Conservation (phyloP, 2,888 invertebrate species). For the Erebia epiphron region DNA sequence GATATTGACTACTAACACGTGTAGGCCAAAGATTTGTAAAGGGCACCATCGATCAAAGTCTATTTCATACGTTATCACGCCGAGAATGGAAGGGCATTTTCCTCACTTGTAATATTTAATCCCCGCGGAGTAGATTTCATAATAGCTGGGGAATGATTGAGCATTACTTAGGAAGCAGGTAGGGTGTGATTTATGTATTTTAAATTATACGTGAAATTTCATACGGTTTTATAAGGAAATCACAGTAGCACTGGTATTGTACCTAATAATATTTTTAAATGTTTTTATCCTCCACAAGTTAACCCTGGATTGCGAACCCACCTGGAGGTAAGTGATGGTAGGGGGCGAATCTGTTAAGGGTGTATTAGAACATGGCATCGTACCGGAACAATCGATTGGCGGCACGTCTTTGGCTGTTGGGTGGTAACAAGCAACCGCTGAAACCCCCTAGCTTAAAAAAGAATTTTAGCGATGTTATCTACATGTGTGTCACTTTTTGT, state of each 20-base stretch:
- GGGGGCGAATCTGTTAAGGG: no score
- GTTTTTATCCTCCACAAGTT: no score
- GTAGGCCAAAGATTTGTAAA: conserved; percentile 30
- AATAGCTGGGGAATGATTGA: conserved; percentile 59
- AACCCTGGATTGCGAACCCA: no score
- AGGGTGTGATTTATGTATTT: conserved; percentile 44
- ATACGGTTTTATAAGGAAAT: neutral
- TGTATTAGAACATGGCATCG: no score
- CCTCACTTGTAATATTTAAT: conserved; percentile 57
- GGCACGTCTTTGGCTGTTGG: no score
- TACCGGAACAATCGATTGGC: no score
- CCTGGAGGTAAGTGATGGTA: no score
- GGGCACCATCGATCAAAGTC: conserved; percentile 61
- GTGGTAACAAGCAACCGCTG: no score
- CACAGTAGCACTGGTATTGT: neutral
- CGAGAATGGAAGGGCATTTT: conserved; percentile 43
- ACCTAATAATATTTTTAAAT: no score
- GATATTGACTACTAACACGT: conserved; percentile 33
- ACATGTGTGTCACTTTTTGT: no score
- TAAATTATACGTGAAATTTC: conserved; percentile 32
- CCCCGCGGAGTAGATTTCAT: conserved; percentile 55
- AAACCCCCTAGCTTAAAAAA: no score
- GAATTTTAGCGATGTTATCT: no score
- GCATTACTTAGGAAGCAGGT: conserved; percentile 47
- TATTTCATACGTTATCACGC: conserved; percentile 45